Conservation (phyloP, 2,113 vertebrate species). For the Panthera tigris region DNA sequence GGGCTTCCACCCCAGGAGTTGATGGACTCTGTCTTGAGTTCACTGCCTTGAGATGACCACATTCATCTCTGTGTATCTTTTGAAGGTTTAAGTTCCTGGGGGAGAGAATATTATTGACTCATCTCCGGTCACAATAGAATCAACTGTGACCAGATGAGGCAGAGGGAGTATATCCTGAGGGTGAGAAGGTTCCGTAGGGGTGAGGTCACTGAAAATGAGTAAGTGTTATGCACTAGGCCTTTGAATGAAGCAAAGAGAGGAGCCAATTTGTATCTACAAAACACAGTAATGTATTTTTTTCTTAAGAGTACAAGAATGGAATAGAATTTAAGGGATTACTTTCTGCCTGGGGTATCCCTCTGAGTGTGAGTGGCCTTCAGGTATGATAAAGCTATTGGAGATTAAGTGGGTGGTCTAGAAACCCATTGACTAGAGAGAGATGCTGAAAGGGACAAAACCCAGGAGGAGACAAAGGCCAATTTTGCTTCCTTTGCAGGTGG, state of each 20-base stretch:
- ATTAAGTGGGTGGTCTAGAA: not conserved
- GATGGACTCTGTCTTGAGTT: not conserved
- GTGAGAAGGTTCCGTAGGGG: not conserved
- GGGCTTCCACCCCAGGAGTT: not conserved
- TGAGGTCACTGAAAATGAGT: not conserved
- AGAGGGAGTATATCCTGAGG: not conserved
- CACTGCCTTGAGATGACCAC: not conserved
- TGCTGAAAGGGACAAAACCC: not conserved
- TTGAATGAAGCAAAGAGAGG: not conserved
- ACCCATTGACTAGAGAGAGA: not conserved
- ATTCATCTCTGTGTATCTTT: not conserved
- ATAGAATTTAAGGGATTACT: not conserved
- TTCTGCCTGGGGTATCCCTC: not conserved
- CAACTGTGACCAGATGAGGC: not conserved
- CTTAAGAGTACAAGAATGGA: not conserved
- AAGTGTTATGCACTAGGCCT: rapidly evolving
- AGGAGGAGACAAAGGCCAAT: not conserved
- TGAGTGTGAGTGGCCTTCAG: not conserved
- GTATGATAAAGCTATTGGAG: not conserved
- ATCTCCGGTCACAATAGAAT: not conserved
- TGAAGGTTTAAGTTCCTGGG: not conserved
- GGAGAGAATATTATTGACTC: not conserved
- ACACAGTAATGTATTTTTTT: not conserved
- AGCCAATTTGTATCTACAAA: not conserved
- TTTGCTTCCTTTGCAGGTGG: not conserved